phyloP scores from a whole-genome alignment of 53 echinoderm and acorn worm genomes.

The Astropecten irregularis region DNA sequence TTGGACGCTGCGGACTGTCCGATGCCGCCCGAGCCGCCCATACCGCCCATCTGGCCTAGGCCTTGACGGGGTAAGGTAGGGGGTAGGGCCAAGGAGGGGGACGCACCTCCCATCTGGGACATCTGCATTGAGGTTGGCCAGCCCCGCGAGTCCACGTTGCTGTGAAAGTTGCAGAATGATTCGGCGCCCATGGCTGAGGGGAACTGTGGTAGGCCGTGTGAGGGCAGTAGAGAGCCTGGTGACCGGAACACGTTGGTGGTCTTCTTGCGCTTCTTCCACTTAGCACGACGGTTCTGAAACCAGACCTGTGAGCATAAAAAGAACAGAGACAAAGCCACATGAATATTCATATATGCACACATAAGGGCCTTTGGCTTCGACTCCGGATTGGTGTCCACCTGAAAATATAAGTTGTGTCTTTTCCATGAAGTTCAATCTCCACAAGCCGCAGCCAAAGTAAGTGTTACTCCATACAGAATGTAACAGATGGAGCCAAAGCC shows the following conservation, averaged over 20 bases:
- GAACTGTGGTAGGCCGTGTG: constrained; percentile 96
- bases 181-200: constrained; percentile 95
- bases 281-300: constrained; percentile 99
- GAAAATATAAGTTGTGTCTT: no score
- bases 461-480: no score
- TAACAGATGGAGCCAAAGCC: no score
- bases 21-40: constrained; percentile 60
- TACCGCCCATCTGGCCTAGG: constrained; percentile 63
- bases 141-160: constrained; percentile 77
- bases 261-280: constrained; percentile 99
- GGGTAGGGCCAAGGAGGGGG: constrained; percentile 66
- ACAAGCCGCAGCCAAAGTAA: no score
- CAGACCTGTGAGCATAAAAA: constrained; percentile 70
- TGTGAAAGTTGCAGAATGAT: constrained; percentile 93
- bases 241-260: constrained; percentile 98
- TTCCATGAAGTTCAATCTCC: no score
- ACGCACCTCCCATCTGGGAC: constrained; percentile 77
- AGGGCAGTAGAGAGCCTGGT: constrained; percentile 92
- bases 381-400: no score
- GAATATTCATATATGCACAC: no score
- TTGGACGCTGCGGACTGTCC: constrained; percentile 66
- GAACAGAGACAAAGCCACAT: no score
- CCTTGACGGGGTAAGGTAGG: constrained; percentile 80
- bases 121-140: constrained; percentile 89
- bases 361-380: no score